Percentiles rank a stretch among this genome's conserved stretches.
Conservation (phyloP, 2,113 vertebrate species). For the Oenanthe melanoleuca region DNA sequence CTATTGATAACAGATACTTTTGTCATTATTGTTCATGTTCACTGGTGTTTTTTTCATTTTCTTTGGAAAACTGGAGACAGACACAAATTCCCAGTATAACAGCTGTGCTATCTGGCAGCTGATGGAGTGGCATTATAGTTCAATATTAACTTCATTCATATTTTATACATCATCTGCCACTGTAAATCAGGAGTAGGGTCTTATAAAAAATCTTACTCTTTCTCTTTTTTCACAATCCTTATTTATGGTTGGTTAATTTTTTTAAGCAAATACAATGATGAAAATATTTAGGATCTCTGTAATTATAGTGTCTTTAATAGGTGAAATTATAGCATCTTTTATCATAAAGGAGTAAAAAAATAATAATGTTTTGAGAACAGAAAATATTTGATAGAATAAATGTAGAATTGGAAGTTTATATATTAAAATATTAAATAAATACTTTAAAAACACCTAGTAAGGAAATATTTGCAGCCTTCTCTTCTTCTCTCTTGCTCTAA, state of each 20-base stretch:
- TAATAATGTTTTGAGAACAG: not conserved
- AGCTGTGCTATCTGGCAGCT: not conserved
- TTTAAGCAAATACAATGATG: not conserved
- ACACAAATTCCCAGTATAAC: not conserved
- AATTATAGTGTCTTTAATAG: not conserved
- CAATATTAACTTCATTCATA: not conserved
- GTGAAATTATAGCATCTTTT: not conserved
- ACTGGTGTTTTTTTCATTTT: not conserved
- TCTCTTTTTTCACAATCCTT: not conserved
- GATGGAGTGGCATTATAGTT: not conserved
- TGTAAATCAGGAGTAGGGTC: not conserved
- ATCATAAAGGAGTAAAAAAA: not conserved
- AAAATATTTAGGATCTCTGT: not conserved
- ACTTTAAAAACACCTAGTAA: not conserved
- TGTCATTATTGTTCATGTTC: not conserved
- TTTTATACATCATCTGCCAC: not conserved
- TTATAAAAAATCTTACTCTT: not conserved
- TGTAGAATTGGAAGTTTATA: not conserved
- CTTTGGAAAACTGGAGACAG: not conserved
- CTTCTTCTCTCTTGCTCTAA: not conserved
- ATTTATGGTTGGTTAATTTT: not conserved
- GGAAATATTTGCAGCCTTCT: not conserved
- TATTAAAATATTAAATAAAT: not conserved
- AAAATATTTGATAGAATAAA: not conserved
- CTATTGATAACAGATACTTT: not conserved